Evolutionary conservation across 2,888 invertebrate genomes (phyloP), one percentile per base, ranked within the genome.

Genomic region (Orthonevra nobilis): DNA sequence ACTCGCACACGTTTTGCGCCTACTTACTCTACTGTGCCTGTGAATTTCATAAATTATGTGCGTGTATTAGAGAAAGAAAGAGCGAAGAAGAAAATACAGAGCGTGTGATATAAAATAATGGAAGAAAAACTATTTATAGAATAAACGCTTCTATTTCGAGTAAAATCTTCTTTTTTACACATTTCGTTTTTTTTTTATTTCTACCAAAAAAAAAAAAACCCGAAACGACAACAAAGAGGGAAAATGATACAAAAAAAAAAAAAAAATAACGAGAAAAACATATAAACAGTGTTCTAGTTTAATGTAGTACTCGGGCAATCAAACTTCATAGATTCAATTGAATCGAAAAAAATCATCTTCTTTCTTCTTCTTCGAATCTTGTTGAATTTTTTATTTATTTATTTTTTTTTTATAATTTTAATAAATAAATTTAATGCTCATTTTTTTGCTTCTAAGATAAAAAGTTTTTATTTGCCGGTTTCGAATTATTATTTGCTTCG

Each of bases 1-100:
- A n/a, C n/a, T n/a, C n/a, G n/a, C 48, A 79, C 79, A 79, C 79
- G 79, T 79, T 79, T 73, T 79, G 73, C 79, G 73, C 79, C 73
- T 73, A 79, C 79, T 79, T 73, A 66, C 61, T 66, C 64, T n/a
- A n/a, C n/a, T n/a, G n/a, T n/a, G 66, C 66, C 28, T 77, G 70
- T 75, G 50, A 63, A 66, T 68, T 52, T 36, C 56, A 23, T 23
- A 23, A 23, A 3, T 23, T 5, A 5, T 23, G 23, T n/a, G n/a
- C n/a, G n/a, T n/a, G n/a, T n/a, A n/a, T n/a, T n/a, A 68, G 52
- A 54, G 32, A 63, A 54, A 52, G 10, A 14, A 38, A 61, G 1
- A 12, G 32, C 28, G 23, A 46, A 54, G 26, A 36, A 73, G 58
- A 34, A 23, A 72, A 60, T 38, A 19, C 58, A 34, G 54, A 73